phyloP scores from a whole-genome alignment of 2,113 vertebrate species.

The Gnathonemus echidnorhynchus region DNA sequence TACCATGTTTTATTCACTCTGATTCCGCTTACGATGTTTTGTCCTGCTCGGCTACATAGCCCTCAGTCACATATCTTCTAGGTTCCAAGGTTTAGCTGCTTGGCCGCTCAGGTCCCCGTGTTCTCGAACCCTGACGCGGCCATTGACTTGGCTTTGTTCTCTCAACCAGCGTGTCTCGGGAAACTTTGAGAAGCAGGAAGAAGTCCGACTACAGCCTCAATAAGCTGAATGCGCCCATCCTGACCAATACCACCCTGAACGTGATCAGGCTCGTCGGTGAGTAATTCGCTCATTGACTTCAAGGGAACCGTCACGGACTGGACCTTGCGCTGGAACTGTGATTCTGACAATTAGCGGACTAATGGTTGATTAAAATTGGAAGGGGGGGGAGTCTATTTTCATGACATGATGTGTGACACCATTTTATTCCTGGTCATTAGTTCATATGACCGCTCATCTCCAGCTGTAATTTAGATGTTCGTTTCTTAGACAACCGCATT shows the following conservation, averaged over 20 bases:
- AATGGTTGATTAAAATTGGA: conserved; percentile 24
- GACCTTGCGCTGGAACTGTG: conserved; percentile 26
- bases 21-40: not conserved
- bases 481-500: not conserved
- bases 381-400: not conserved
- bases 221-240: conserved; percentile 87
- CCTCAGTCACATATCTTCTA: not conserved
- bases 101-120: not conserved
- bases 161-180: conserved; percentile 72
- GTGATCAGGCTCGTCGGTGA: conserved; percentile 93
- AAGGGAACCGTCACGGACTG: conserved; percentile 12
- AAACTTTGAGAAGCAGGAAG: conserved; percentile 84
- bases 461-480: conserved; percentile 23
- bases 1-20: not conserved
- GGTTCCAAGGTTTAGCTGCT: not conserved
- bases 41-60: not conserved
- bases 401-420: conserved; percentile 38
- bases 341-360: conserved; percentile 39
- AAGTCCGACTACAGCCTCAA: conserved; percentile 89
- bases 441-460: conserved; percentile 27
- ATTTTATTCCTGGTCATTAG: conserved; percentile 38
- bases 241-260: conserved; percentile 96
- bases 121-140: not conserved
- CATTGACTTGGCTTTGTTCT: conserved; percentile 9
- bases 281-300: conserved; percentile 45